Evolutionary conservation across 1,140 invertebrate species (phyloP).

Genomic region (Philotrypesis tridentata): DNA sequence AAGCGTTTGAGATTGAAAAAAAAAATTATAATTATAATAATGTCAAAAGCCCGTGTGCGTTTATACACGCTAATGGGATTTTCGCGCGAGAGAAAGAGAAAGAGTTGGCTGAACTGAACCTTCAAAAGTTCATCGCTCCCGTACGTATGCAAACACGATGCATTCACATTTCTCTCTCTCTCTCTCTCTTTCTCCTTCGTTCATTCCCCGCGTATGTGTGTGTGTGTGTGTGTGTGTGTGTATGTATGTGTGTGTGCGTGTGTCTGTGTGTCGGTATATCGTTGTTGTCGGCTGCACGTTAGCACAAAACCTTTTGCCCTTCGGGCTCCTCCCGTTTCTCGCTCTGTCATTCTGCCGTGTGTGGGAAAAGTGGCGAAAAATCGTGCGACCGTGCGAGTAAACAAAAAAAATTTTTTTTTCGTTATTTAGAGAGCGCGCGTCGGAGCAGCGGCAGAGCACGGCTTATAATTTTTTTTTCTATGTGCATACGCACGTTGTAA

Average conservation of each 20-base stretch:
- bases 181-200: conserved; percentile 48
- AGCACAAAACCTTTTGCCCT: conserved; percentile 56
- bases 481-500: background rate
- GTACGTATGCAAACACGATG: conserved; percentile 58
- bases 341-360: conserved; percentile 46
- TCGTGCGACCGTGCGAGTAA: background rate
- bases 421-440: conserved; percentile 1
- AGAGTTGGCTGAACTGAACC: conserved; percentile 55
- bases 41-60: conserved; percentile 9
- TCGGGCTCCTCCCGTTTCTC: conserved; percentile 49
- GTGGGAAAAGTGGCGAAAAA: conserved; percentile 52
- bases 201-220: conserved; percentile 17
- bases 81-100: conserved; percentile 46
- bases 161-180: conserved; percentile 56
- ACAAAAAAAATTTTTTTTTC: background rate
- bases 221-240: background rate
- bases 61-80: conserved; percentile 50
- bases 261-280: conserved; percentile 51
- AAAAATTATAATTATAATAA: no score
- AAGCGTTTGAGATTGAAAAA: background rate
- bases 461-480: conserved; percentile 12
- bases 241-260: no score
- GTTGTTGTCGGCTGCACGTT: conserved; percentile 63
- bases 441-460: no score
- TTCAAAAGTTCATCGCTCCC: conserved; percentile 69